Percentiles rank a stretch among this genome's conserved stretches.
Conservation (phyloP, 2,797 vertebrate species). For the Microchirus variegatus region DNA sequence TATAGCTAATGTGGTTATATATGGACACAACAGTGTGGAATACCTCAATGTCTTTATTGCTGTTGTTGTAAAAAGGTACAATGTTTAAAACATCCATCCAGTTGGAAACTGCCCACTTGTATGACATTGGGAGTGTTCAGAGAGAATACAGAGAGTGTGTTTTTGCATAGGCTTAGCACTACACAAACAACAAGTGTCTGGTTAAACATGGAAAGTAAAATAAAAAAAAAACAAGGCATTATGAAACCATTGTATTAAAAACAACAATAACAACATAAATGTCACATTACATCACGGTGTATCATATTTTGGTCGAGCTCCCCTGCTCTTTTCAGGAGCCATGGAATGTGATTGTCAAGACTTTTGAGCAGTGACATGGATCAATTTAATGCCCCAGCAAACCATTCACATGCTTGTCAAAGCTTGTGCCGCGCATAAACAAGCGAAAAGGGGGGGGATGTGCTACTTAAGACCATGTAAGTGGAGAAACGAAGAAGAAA, state of each 20-base stretch:
- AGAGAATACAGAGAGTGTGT: constrained; percentile 82
- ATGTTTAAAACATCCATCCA: constrained; percentile 83
- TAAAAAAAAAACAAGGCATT: constrained; percentile 58
- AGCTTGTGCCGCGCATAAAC: constrained; percentile 37
- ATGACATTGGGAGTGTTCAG: constrained; percentile 83
- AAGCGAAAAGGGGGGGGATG: constrained; percentile 33
- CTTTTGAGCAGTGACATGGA: constrained; percentile 63
- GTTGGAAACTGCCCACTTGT: constrained; percentile 82
- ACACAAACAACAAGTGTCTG: constrained; percentile 78
- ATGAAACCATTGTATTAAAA: constrained; percentile 64
- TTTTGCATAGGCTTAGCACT: constrained; percentile 79
- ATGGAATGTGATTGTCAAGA: constrained; percentile 81
- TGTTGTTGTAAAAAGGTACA: constrained; percentile 90
- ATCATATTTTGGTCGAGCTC: constrained; percentile 73
- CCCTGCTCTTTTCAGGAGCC: constrained; percentile 68
- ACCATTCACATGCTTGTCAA: constrained; percentile 49
- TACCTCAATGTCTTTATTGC: constrained; percentile 95
- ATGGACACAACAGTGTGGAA: constrained; percentile 56
- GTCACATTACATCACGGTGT: constrained; percentile 71
- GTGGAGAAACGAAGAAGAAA: constrained; percentile 25
- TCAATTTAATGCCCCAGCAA: constrained; percentile 72
- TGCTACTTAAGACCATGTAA: constrained; percentile 33
- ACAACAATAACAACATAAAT: constrained; percentile 62
- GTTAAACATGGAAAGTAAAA: constrained; percentile 74
- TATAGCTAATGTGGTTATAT: neutral